Base-by-base conservation (phyloP, 1,140 invertebrate genomes). In the Tetramorium parvispinum region DNA sequence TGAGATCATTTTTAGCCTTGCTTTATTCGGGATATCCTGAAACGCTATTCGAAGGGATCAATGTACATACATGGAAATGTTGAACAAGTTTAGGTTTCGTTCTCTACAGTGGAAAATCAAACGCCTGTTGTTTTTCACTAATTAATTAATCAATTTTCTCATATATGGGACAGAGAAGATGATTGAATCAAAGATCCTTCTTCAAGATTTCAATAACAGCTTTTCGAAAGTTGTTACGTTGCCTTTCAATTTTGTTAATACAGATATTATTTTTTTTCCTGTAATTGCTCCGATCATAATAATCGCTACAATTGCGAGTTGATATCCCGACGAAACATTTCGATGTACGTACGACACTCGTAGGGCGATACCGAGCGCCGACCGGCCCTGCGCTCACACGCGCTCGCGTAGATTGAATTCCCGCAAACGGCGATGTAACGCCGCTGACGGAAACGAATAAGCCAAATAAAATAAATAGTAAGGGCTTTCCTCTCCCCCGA, bases 381-480 rank as follows among this genome's bases (percentile, higher is more conserved):
- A 27, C 55, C 40, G 65, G 27, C 78, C 43, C 59, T 65, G 82
- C 46, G 40, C 49, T 75, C 81, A 78, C 76, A 83, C 65, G 27
- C 46, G 70, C 85, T 49, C 89, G 59, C 89, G 90, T 87, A 93
- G 93, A 93, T 93, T 93, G 92, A 94, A 94, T 93, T 94, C 91
- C 93, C 89, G 91, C 89, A 89, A 87, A 91, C 90, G 89, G 86
- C 85, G 88, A 89, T 92, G 89, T 92, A 91, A 92, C 85, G 87
- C 89, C 88, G 73, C 91, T 91, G 91, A 89, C 91, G 91, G 88
- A 93, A 93, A 93, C 92, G 92, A 93, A 93, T 92, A 91, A 93
- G 92, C 92, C 90, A 91, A 93, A 93, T 93, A 92, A 93, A 92
- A 93, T 91, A 92, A 93, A 92, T 91, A 92, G 86, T 85, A 88